Evolutionary conservation across 2,797 vertebrate genomes (phyloP).

Genomic region (Sebastes variabilis): DNA sequence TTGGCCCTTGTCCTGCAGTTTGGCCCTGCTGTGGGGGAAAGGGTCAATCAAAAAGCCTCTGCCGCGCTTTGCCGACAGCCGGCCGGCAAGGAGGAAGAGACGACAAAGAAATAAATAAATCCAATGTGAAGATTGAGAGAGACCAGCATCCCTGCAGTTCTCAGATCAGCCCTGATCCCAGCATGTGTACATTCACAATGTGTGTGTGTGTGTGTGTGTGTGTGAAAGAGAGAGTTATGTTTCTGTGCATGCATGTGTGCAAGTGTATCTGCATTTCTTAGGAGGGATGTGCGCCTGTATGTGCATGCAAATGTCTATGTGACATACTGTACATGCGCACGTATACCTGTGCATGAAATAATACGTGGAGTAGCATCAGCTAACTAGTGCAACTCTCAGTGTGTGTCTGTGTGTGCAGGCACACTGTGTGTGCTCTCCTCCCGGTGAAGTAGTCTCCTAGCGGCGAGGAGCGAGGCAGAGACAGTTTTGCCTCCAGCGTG

Average conservation of each 20-base stretch:
- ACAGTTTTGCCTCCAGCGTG: no score
- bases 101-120: not conserved
- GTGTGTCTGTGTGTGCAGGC: not conserved
- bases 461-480: no score
- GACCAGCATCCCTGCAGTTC: conserved; percentile 50
- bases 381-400: not conserved
- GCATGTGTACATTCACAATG: conserved; percentile 37
- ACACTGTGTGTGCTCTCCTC: not conserved
- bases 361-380: not conserved
- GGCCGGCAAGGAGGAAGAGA: conserved; percentile 25
- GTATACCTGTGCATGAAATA: not conserved
- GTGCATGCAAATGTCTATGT: not conserved
- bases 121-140: conserved; percentile 37
- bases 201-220: conserved; percentile 18
- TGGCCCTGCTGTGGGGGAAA: conserved; percentile 58
- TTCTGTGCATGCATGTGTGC: conserved; percentile 38
- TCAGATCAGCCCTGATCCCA: conserved; percentile 73
- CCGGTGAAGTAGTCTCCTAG: no score
- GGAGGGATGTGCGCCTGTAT: not conserved
- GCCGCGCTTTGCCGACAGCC: not conserved
- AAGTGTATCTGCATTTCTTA: conserved; percentile 6
- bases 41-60: conserved; percentile 34
- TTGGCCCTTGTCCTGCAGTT: conserved; percentile 42
- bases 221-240: not conserved
- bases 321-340: not conserved